These are phyloP conservation scores for Hemibagrus wyckioides DNA, from an alignment of 2,113 vertebrate genomes.

Conservation along the genomic window DNA sequence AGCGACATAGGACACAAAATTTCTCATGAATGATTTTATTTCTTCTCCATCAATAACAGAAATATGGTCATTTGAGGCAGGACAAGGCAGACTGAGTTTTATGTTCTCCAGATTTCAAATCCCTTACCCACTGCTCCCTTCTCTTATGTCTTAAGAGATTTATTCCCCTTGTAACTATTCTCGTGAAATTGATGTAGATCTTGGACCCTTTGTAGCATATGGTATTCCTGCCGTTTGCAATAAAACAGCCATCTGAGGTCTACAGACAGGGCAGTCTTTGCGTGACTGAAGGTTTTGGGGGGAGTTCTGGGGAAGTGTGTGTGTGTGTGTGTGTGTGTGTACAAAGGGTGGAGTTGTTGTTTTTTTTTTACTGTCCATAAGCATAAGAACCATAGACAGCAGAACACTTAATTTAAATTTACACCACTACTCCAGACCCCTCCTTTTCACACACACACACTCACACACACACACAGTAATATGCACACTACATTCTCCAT, in stretches of 20 bases:
- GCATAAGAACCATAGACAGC: background rate
- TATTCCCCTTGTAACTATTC: constrained; percentile 69
- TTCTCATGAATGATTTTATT: background rate
- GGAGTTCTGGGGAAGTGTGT: constrained; percentile 7
- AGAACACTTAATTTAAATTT: constrained; percentile 44
- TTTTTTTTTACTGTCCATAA: background rate
- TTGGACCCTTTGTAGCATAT: constrained; percentile 66
- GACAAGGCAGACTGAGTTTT: constrained; percentile 7
- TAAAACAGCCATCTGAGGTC: constrained; percentile 70
- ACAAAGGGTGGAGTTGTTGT: background rate
- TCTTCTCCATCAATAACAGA: constrained; percentile 14
- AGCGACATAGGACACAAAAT: background rate
- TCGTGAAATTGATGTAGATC: constrained; percentile 70
- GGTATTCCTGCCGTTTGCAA: constrained; percentile 67
- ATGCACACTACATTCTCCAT: background rate
- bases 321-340: constrained; percentile 3
- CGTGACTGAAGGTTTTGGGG: constrained; percentile 71
- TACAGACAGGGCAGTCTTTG: constrained; percentile 68
- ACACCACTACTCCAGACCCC: background rate
- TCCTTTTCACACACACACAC: background rate
- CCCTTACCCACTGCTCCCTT: constrained; percentile 10
- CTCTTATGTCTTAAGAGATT: constrained; percentile 69
- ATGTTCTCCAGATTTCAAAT: constrained; percentile 20
- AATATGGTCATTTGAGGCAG: background rate
- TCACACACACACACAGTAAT: background rate